A percentile compares a stretch with the other conserved stretches of the same genome.
Evolutionary conservation across 2,888 invertebrate species (phyloP).

Genomic region (Hypomecis atomaria): DNA sequence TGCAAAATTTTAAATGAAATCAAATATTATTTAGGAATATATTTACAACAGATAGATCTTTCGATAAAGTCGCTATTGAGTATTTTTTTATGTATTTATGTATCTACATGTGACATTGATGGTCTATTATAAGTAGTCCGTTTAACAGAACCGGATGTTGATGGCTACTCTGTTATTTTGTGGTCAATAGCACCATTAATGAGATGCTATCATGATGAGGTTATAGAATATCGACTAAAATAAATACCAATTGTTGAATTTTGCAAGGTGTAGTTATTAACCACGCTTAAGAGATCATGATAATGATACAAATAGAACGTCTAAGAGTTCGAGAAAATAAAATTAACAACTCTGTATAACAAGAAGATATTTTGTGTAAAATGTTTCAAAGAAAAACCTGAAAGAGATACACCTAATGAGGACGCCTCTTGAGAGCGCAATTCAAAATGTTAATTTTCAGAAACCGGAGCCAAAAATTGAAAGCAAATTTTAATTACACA

Average conservation of each 20-base stretch:
- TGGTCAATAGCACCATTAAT: constrained; percentile 11
- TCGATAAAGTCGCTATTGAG: constrained; percentile 1
- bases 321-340: no score
- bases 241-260: not conserved
- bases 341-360: no score
- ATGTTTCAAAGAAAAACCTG: no score
- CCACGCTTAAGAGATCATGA: no score
- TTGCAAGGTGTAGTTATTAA: not conserved
- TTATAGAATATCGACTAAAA: not conserved
- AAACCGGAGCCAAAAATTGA: constrained; percentile 56
- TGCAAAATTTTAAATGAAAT: constrained; percentile 25
- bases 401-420: no score
- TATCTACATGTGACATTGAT: constrained; percentile 2
- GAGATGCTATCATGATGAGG: not conserved
- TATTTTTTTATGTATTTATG: not conserved
- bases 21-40: constrained; percentile 26
- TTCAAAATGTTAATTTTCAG: constrained; percentile 24
- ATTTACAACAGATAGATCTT: constrained; percentile 28
- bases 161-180: constrained; percentile 18
- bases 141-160: constrained; percentile 31
- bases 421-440: no score
- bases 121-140: constrained; percentile 8
- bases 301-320: no score
- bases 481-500: constrained; percentile 56
- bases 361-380: no score